These are phyloP conservation scores for Pachycephala philippinensis DNA, from an alignment of 2,113 vertebrate genomes.

Conservation along the genomic window DNA sequence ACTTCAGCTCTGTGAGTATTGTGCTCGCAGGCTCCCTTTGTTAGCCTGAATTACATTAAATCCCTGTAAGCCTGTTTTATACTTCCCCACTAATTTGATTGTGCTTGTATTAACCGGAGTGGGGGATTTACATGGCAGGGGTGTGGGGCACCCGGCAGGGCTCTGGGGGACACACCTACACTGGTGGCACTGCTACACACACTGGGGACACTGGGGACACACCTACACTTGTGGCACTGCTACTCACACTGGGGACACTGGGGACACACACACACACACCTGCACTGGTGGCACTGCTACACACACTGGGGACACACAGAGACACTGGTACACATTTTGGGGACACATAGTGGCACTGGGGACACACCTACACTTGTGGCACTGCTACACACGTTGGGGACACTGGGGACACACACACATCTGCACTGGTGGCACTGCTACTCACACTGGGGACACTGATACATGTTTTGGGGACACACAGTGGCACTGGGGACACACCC, in stretches of 20 bases:
- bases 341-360: too few species aligned
- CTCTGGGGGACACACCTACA: slow-evolving; percentile 73
- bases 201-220: not conserved
- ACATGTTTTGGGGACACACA: not conserved
- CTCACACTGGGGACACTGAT: too few species aligned
- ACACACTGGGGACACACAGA: too few species aligned
- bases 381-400: too few species aligned
- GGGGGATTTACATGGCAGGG: not conserved
- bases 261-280: not conserved
- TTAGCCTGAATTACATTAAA: slow-evolving; percentile 29
- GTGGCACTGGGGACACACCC: too few species aligned
- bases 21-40: not conserved
- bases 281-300: slow-evolving; percentile 89
- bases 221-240: not conserved
- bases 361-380: too few species aligned
- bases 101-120: not conserved
- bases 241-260: not conserved
- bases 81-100: slow-evolving; percentile 46
- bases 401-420: too few species aligned
- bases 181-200: not conserved
- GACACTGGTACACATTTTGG: too few species aligned
- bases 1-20: not conserved
- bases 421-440: too few species aligned
- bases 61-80: slow-evolving; percentile 64
- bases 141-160: not conserved